These are phyloP conservation scores for Typhlomys cinereus DNA, from an alignment of 2,113 vertebrate genomes.

Conservation along the genomic window DNA sequence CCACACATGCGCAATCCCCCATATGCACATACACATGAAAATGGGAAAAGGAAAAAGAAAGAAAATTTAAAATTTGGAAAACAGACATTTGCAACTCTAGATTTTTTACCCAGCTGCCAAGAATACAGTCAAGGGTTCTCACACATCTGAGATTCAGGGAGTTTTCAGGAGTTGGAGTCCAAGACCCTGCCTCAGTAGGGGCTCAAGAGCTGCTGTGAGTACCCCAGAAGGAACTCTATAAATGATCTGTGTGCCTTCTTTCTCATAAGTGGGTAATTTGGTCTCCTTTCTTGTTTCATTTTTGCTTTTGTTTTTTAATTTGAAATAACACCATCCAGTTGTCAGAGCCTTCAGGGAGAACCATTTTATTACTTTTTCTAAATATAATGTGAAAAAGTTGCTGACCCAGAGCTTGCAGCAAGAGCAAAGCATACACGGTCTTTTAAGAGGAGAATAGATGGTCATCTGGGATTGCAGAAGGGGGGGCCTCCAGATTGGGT, in stretches of 20 bases:
- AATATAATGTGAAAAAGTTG: constrained; percentile 67
- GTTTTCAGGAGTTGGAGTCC: neutral
- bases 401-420: constrained; percentile 54
- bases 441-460: constrained; percentile 22
- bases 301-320: constrained; percentile 62
- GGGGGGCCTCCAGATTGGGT: neutral
- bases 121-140: neutral
- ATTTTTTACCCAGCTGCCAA: neutral
- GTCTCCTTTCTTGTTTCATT: constrained; percentile 16
- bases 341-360: constrained; percentile 46
- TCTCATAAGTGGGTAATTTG: constrained; percentile 13
- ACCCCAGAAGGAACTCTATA: neutral
- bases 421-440: neutral
- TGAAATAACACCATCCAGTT: constrained; percentile 60
- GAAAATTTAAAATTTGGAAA: too few species aligned
- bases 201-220: neutral
- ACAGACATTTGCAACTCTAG: neutral
- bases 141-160: too few species aligned
- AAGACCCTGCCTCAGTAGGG: too few species aligned
- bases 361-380: constrained; percentile 68
- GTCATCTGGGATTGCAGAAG: neutral
- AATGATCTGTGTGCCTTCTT: neutral
- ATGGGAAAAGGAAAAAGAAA: too few species aligned
- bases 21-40: too few species aligned
- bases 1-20: too few species aligned